These are phyloP conservation scores for Stratiomys singularior DNA, from an alignment of 2,888 invertebrate genomes.

Conservation along the genomic window DNA sequence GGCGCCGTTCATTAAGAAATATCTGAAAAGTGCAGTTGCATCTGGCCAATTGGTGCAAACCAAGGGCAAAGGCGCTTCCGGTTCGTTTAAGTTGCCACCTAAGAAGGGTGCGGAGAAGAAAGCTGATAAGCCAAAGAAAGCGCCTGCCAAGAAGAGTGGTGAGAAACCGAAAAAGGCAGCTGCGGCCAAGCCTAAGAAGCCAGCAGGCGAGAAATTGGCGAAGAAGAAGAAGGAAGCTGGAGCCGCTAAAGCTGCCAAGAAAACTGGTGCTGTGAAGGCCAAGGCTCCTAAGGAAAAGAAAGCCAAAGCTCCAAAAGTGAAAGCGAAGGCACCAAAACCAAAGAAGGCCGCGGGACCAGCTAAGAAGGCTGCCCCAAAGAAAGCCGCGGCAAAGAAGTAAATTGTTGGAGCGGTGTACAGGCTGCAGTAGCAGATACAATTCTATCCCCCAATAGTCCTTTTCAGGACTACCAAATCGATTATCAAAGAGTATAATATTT, in stretches of 20 bases:
- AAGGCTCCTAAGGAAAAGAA: slow-evolving; percentile 12
- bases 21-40: slow-evolving; percentile 68
- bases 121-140: slow-evolving; percentile 10
- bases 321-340: slow-evolving; percentile 29
- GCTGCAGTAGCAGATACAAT: background rate
- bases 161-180: slow-evolving; percentile 48
- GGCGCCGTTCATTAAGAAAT: slow-evolving; percentile 71
- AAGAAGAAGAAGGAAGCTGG: background rate
- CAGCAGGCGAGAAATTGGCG: background rate
- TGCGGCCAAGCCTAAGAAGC: background rate
- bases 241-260: slow-evolving; percentile 31
- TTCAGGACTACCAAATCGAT: slow-evolving; percentile 30
- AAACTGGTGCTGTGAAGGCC: slow-evolving; percentile 13
- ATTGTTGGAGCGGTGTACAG: background rate
- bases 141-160: too few species aligned
- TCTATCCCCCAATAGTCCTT: slow-evolving; percentile 18
- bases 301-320: slow-evolving; percentile 16
- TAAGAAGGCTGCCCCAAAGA: slow-evolving; percentile 34
- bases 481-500: slow-evolving; percentile 20
- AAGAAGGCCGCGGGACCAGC: slow-evolving; percentile 31
- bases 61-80: slow-evolving; percentile 55
- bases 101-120: slow-evolving; percentile 36
- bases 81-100: slow-evolving; percentile 55
- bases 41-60: slow-evolving; percentile 64
- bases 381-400: slow-evolving; percentile 36